Percentiles rank a stretch among this genome's conserved stretches.
These are phyloP conservation scores for Ligdia adustata DNA, from an alignment of 2,888 invertebrate genomes.

Conservation along the genomic window DNA sequence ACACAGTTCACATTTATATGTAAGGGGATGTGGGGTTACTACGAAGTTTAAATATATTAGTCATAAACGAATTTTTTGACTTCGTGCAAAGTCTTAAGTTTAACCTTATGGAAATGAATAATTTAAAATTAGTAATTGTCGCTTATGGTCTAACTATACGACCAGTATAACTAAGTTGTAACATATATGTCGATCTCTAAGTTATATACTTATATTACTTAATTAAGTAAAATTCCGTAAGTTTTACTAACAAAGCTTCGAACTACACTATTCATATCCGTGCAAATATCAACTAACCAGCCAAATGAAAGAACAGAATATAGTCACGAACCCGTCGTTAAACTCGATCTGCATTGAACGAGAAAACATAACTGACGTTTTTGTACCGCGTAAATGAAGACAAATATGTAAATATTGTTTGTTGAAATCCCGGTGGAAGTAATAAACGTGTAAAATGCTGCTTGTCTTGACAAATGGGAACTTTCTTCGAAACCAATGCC, in stretches of 20 bases:
- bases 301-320: constrained; percentile 27
- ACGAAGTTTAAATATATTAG: no score
- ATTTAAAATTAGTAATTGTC: no score
- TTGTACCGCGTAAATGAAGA: constrained; percentile 16
- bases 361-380: constrained; percentile 21
- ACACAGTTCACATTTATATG: no score
- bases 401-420: constrained; percentile 27
- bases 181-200: no score
- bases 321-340: constrained; percentile 32
- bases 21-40: no score
- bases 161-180: no score
- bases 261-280: constrained; percentile 19
- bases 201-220: no score
- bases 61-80: no score
- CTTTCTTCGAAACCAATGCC: constrained; percentile 28
- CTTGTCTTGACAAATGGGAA: constrained; percentile 28
- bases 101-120: no score
- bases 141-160: no score
- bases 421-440: constrained; percentile 29
- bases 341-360: constrained; percentile 31
- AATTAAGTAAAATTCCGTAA: no score
- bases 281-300: constrained; percentile 31
- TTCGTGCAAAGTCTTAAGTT: no score
- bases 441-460: constrained; percentile 32
- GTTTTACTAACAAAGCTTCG: background rate